Evolutionary conservation across 2,797 vertebrate species (phyloP), one percentile per base, ranked within the genome.

Genomic region (Triplophysa yarkandensis): DNA sequence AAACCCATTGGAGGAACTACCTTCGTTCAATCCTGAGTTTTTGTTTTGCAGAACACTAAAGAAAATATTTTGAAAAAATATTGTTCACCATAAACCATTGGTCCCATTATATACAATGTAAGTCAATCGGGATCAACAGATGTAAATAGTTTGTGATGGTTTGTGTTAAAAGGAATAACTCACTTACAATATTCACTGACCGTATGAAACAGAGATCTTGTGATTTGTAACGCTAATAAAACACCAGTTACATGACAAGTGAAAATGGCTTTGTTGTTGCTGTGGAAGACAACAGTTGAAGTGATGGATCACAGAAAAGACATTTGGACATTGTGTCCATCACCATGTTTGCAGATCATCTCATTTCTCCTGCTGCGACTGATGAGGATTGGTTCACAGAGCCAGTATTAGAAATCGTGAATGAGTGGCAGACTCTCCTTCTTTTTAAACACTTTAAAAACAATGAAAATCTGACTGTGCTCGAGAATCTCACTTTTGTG

Each of bases 341-440:
- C 36, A 67, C 64, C 30, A 43, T 30, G 77, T 67, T 63, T 68
- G 79, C 30, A 36, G 50, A 74, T 48, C 71, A 3, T 10, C 23
- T 62, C 58, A 62, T 61, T 52, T 58, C 30, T 4, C 3, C 67
- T 73, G 75, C 44, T 58, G 4, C 77, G 77, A 68, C 4, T 30
- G 84, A 74, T 82, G 68, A 82, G 62, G 80, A 57, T 77, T 80
- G 76, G 68, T 78, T 78, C 83, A 81, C 68, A 73, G 60, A 57
- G 62, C 75, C 74, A 68, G 72, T 77, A 78, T 82, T 78, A 82
- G 65, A 77, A 62, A 81, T 71, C 68, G 60, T 16, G 54, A 77
- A 75, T 85, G 84, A 85, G 78, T 85, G 85, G 74, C 82, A 82
- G 77, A 27, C 58, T 72, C 27, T 21, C 43, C 64, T 72, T 75